phyloP scores from a whole-genome alignment of 2,888 invertebrate species.

The Calephelis perditalis region DNA sequence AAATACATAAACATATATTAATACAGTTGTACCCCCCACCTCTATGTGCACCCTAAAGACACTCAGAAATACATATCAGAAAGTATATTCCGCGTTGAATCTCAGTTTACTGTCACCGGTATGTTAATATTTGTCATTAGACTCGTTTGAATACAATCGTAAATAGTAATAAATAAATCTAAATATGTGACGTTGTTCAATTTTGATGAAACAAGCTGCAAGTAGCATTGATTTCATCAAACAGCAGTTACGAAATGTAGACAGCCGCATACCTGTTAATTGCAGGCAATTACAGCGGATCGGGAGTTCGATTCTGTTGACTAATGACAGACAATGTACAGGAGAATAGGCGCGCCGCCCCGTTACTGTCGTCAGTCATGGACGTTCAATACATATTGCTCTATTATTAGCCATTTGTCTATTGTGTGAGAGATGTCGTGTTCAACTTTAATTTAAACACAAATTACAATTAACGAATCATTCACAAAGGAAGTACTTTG shows the following conservation, averaged over 20 bases:
- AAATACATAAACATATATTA: no score
- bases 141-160: no score
- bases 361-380: not conserved
- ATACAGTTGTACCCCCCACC: no score
- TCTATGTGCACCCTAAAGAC: no score
- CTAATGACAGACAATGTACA: constrained; percentile 2
- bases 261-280: constrained; percentile 11
- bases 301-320: constrained; percentile 1
- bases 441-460: no score
- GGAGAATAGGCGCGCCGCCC: not conserved
- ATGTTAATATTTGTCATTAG: no score
- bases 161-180: not conserved
- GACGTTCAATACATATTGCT: not conserved
- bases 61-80: no score
- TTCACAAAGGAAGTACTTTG: no score
- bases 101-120: no score
- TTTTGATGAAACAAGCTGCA: not conserved
- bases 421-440: no score
- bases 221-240: not conserved
- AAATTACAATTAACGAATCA: no score
- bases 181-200: not conserved
- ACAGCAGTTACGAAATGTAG: constrained; percentile 5
- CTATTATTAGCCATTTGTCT: not conserved
- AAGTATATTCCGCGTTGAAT: no score
- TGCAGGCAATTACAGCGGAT: constrained; percentile 5